Conservation (phyloP, 1,140 invertebrate genomes). For the Oryctes rhinoceros region DNA sequence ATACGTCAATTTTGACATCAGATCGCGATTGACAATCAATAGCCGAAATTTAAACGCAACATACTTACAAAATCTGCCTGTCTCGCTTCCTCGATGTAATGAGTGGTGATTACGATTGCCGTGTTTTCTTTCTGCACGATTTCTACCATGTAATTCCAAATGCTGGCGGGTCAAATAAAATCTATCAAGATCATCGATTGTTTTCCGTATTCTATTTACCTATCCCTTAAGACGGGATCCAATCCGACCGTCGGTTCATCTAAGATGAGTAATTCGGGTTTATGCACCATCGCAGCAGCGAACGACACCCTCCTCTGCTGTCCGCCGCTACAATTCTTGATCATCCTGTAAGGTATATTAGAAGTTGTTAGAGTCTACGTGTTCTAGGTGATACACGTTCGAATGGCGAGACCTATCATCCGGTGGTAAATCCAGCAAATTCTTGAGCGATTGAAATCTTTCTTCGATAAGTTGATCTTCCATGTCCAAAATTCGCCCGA, state of each 20-base stretch:
- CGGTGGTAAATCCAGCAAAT: constrained; percentile 78
- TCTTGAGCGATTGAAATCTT: constrained; percentile 73
- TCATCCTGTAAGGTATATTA: constrained; percentile 57
- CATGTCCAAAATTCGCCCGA: constrained; percentile 88
- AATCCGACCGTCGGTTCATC: constrained; percentile 94
- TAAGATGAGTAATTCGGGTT: constrained; percentile 86
- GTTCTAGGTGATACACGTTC: neutral
- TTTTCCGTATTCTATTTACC: constrained; percentile 63
- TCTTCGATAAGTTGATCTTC: constrained; percentile 69
- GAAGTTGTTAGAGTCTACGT: neutral
- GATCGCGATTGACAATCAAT: too few species aligned
- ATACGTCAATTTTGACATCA: too few species aligned
- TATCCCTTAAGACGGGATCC: constrained; percentile 87
- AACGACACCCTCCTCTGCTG: constrained; percentile 89
- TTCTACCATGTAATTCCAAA: constrained; percentile 87
- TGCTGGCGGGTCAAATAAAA: constrained; percentile 66
- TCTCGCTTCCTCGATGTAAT: constrained; percentile 93
- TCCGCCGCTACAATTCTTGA: constrained; percentile 83
- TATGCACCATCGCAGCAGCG: constrained; percentile 85
- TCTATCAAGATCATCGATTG: neutral
- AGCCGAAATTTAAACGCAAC: too few species aligned
- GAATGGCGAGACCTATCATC: constrained; percentile 61
- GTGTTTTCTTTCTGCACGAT: constrained; percentile 74
- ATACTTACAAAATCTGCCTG: constrained; percentile 79
- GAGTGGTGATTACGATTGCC: constrained; percentile 89